Evolutionary conservation across 2,797 vertebrate genomes (phyloP), one percentile per base, ranked within the genome.

Genomic region (Garrulus glandarius): DNA sequence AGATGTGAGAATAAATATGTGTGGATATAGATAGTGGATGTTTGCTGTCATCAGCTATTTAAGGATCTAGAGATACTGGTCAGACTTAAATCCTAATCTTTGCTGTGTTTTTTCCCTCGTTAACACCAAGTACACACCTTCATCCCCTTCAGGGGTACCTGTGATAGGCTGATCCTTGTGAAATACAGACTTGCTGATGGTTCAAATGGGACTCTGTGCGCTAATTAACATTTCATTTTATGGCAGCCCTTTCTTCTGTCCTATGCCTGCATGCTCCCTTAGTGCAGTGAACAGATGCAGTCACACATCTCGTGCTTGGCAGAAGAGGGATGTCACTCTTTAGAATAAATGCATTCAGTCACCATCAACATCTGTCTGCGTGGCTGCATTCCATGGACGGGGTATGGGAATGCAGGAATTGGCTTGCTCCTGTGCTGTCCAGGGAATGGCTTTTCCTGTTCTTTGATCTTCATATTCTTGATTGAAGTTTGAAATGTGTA

Each of bases 301-400:
- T 61, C 96, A 92, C 95, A 95, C 93, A 86, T 83, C 88, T 94
- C 93, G 43, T 86, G 93, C 95, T 93, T 97, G 97, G 97, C 96
- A 96, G 85, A 83, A 97, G 97, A 96, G 67, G 97, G 97, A 97
- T 98, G 97, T 95, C 97, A 97, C 87, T 95, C 95, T 93, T 92
- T 21, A 68, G 92, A 96, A 97, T 92, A 81, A 94, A 95, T 91
- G 71, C 63, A 77, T 69, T 92, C 87, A 95, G 97, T 96, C 97
- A 98, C 93, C 95, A 97, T 84, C 96, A 97, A 88, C 98, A 98
- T 97, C 98, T 98, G 98, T 93, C 97, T 94, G 39, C 10, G 29
- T 94, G 95, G 97, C 96, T 96, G 93, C 90, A 11, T 92, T 93
- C 93, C 96, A 97, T 61, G 89, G 32, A 52, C 37, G 17, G 95